These are phyloP conservation scores for Monochamus alternatus DNA, from an alignment of 2,888 invertebrate species.

Conservation along the genomic window DNA sequence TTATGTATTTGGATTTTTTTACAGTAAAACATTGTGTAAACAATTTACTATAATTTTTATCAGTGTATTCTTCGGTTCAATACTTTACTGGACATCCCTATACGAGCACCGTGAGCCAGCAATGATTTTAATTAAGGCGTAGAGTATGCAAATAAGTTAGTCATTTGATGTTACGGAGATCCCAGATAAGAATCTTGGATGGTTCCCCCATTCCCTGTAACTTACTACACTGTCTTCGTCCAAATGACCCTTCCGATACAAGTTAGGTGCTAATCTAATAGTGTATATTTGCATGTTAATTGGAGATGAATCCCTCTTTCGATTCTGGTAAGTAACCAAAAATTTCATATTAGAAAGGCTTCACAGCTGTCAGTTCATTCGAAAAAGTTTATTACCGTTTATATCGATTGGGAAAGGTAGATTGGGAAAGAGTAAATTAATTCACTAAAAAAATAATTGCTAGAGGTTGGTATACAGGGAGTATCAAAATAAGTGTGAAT, in stretches of 20 bases:
- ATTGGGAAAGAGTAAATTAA: no score
- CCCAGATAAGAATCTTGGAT: conserved; percentile 56
- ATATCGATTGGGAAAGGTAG: no score
- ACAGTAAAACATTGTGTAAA: no score
- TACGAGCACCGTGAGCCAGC: background rate
- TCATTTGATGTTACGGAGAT: conserved; percentile 48
- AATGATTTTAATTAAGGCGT: conserved; percentile 52
- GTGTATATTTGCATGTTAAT: conserved; percentile 51
- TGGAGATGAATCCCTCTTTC: conserved; percentile 29
- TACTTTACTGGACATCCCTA: background rate
- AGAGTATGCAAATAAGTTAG: conserved; percentile 57
- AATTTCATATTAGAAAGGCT: no score
- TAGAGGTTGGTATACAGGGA: no score
- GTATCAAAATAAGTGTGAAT: no score
- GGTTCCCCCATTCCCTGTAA: conserved; percentile 49
- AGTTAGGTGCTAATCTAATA: conserved; percentile 57
- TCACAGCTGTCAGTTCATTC: no score
- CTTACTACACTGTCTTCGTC: conserved; percentile 52
- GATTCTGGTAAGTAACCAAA: background rate
- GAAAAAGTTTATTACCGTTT: no score
- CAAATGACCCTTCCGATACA: conserved; percentile 48
- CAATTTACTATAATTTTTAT: no score
- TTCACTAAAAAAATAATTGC: no score
- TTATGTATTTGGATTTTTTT: no score
- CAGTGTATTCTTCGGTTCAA: no score